Evolutionary conservation across 2,113 vertebrate species (phyloP).

Genomic region (Nesogale talazaci): DNA sequence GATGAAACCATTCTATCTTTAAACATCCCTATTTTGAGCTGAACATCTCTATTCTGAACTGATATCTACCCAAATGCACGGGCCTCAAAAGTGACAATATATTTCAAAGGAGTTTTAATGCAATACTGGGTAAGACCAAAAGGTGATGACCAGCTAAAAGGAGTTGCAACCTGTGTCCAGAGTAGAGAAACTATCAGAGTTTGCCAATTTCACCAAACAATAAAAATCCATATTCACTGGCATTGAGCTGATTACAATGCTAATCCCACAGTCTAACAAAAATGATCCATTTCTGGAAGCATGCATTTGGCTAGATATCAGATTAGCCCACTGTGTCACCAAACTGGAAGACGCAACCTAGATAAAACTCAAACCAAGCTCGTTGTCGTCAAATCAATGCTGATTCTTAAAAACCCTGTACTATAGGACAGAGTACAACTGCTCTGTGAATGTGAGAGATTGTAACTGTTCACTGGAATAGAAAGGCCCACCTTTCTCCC

Average conservation of each 20-base stretch:
- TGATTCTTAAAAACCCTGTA: no score
- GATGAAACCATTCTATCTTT: background rate
- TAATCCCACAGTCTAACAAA: no score
- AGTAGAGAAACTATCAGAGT: background rate
- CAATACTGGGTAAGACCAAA: background rate
- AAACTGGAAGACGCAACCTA: background rate
- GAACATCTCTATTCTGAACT: background rate
- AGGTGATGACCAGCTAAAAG: background rate
- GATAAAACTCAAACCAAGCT: no score
- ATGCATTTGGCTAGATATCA: background rate
- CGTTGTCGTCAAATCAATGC: no score
- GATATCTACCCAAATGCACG: slow-evolving; percentile 10
- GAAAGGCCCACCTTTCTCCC: no score
- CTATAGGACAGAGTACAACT: no score
- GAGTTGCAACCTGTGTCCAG: background rate
- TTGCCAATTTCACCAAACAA: background rate
- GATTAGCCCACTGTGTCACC: no score
- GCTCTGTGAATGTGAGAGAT: no score
- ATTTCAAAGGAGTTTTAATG: background rate
- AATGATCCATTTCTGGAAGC: background rate
- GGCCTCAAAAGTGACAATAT: background rate
- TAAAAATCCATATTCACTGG: background rate
- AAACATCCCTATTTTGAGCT: background rate
- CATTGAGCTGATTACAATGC: no score
- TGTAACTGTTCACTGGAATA: no score